These are phyloP conservation scores for Channa maculata DNA, from an alignment of 2,113 vertebrate species.

Conservation along the genomic window DNA sequence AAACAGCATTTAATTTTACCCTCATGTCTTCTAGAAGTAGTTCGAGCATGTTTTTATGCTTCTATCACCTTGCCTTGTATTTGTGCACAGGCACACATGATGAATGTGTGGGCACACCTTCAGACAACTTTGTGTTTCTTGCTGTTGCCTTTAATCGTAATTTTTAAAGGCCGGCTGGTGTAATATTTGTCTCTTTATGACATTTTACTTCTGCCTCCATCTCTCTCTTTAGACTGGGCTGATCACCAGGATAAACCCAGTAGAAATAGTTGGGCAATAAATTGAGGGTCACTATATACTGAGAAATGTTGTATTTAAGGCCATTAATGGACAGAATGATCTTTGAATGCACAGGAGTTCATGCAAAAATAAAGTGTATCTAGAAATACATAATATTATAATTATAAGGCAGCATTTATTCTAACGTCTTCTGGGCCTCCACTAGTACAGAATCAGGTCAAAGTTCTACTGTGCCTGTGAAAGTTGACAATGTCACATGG, in stretches of 20 bases:
- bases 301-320: neutral
- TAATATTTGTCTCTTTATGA: slow-evolving; percentile 23
- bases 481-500: too few relatives aligned
- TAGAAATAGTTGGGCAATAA: neutral
- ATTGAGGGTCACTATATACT: neutral
- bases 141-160: slow-evolving; percentile 27
- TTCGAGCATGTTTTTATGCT: neutral
- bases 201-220: slow-evolving; percentile 25
- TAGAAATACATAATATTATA: too few relatives aligned
- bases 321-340: neutral
- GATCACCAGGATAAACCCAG: neutral
- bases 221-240: slow-evolving; percentile 2
- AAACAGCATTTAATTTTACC: slow-evolving; percentile 38
- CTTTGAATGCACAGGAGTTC: neutral
- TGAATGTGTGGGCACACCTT: slow-evolving; percentile 3
- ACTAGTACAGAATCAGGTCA: too few relatives aligned
- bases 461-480: too few relatives aligned
- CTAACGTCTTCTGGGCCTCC: too few relatives aligned
- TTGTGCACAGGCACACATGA: neutral
- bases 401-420: too few relatives aligned
- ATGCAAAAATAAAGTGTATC: too few relatives aligned
- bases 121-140: slow-evolving; percentile 2
- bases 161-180: slow-evolving; percentile 25
- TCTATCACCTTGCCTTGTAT: neutral
- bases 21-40: slow-evolving; percentile 16